Evolutionary conservation across 2,888 invertebrate species (phyloP), one percentile per base, ranked within the genome.

Genomic region (Opisthograptis luteolata): DNA sequence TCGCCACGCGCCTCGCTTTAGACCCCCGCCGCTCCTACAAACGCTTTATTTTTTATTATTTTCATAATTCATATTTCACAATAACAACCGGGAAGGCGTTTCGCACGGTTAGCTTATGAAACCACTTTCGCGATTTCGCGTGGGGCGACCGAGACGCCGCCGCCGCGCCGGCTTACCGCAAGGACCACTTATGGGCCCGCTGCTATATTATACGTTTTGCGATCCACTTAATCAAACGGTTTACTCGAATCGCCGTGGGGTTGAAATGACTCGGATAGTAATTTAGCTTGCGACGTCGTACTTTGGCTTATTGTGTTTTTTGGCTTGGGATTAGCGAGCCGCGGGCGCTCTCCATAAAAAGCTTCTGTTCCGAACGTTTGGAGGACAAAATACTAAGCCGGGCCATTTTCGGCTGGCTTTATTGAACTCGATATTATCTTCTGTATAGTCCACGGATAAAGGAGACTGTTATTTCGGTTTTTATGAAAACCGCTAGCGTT

Each of bases 31-130:
- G 79, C 68, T 70, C 63, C 57, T 56, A 54, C 55, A 68, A 70
- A 63, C 80, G 78, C 71, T 84, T 81, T 81, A 87, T 83, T 89
- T 89, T 89, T 89, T 89, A 90, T 87, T 87, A 89, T 89, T 88
- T 90, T 88, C 87, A 88, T 88, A 88, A 87, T 89, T 90, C 88
- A 89, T 82, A 81, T 86, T 87, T 87, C 87, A 87, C 87, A 86
- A 87, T 86, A 88, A 86, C 86, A 88, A 86, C 82, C 75, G 83
- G 76, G 87, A 83, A 87, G 88, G 87, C 88, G 89, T 88, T 87
- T 88, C 88, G 89, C 89, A 88, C 88, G 89, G 87, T 87, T 88
- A 84, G 84, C 79, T 84, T 81, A 82, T 83, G 85, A 84, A 84
- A 82, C 84, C 83, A 83, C 86, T 86, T 79, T 79, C 73, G 76